Conservation (phyloP, 1,140 invertebrate genomes). For the Caenorhabditis remanei region DNA sequence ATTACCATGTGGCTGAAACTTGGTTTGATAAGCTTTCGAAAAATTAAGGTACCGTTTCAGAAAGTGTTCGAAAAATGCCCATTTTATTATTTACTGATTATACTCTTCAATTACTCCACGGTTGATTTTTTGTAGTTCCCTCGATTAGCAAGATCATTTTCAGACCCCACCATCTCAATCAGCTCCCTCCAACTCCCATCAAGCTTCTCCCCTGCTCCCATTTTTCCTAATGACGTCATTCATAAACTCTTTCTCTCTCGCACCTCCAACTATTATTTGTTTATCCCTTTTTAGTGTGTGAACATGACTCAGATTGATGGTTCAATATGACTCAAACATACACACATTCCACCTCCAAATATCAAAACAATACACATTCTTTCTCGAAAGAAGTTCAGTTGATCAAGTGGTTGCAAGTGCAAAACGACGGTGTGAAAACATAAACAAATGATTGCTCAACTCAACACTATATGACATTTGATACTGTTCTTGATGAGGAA, state of each 20-base stretch:
- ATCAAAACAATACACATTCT: not conserved
- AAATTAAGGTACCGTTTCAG: too few relatives aligned
- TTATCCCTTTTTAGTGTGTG: not conserved
- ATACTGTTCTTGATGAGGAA: slow-evolving; percentile 6
- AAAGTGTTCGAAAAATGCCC: too few relatives aligned
- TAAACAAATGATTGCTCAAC: slow-evolving; percentile 3
- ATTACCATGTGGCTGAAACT: too few relatives aligned
- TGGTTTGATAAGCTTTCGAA: too few relatives aligned
- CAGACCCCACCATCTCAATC: too few relatives aligned
- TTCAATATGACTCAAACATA: not conserved
- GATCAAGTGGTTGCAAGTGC: not conserved
- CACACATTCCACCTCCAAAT: not conserved
- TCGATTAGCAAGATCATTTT: too few relatives aligned
- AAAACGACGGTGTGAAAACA: not conserved
- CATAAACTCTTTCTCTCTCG: not conserved
- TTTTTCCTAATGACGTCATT: not conserved
- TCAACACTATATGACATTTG: not conserved
- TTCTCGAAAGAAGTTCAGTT: slow-evolving; percentile 7
- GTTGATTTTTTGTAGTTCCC: too few relatives aligned
- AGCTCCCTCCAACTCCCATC: not conserved
- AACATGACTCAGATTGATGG: not conserved
- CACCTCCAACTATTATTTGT: not conserved
- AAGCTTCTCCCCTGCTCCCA: too few relatives aligned
- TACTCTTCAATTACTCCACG: too few relatives aligned
- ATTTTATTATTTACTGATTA: too few relatives aligned